Conservation (phyloP, 2,797 vertebrate species). For the Pseudochirops corinnae region DNA sequence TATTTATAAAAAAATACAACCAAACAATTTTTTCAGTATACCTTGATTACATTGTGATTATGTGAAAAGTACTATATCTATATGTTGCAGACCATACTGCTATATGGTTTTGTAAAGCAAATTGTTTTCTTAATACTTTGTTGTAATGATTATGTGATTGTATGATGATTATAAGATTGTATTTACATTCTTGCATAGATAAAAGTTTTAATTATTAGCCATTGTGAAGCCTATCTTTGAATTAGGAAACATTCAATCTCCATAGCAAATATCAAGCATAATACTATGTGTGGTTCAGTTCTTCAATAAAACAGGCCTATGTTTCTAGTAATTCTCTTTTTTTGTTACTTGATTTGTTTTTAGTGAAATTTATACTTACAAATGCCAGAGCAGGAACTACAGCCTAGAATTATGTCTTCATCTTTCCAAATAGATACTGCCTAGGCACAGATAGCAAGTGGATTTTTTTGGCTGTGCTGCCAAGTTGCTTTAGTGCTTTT, state of each 20-base stretch:
- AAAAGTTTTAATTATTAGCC: constrained; percentile 45
- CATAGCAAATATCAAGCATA: background rate
- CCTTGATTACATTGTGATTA: background rate
- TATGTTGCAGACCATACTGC: constrained; percentile 29
- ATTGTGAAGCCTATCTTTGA: background rate
- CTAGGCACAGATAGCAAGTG: background rate
- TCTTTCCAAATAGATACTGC: background rate
- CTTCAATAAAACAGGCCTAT: constrained; percentile 16
- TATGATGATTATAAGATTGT: constrained; percentile 29
- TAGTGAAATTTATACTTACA: background rate
- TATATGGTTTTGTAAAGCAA: constrained; percentile 1
- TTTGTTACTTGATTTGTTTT: constrained; percentile 40
- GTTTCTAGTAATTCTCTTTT: constrained; percentile 38
- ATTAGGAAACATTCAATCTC: background rate
- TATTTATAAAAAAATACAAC: constrained; percentile 17
- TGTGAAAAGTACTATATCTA: background rate
- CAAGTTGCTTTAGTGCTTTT: background rate
- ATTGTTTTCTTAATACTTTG: background rate
- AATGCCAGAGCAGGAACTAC: background rate
- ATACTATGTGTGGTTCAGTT: background rate
- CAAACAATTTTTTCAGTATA: constrained; percentile 17
- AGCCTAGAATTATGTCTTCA: background rate
- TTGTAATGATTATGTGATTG: constrained; percentile 4
- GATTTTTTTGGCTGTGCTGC: background rate
- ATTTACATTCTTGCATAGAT: constrained; percentile 3